phyloP scores from a whole-genome alignment of 2,113 vertebrate species.

The Neodontobutis hainanensis region DNA sequence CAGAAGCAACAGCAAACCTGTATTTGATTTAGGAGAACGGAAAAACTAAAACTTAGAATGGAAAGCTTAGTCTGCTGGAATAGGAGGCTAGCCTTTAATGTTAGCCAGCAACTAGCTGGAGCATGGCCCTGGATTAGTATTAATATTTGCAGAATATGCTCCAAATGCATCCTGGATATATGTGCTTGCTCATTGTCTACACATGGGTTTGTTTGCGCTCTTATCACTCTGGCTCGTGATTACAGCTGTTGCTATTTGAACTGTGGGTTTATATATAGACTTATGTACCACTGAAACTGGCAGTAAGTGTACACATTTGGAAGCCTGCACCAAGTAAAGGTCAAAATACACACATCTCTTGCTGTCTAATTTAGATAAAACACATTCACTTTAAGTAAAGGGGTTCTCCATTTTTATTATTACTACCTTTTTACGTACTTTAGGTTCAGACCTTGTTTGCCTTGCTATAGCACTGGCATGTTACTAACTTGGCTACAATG shows the following conservation, averaged over 20 bases:
- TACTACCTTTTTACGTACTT: neutral
- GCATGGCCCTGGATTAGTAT: too few species aligned
- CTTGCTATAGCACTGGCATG: too few species aligned
- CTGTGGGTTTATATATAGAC: slow-evolving; percentile 68
- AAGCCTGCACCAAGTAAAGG: slow-evolving; percentile 59
- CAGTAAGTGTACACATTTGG: slow-evolving; percentile 32
- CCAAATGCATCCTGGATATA: neutral
- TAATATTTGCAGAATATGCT: neutral
- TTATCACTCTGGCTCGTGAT: slow-evolving; percentile 48
- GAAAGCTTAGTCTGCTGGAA: slow-evolving; percentile 40
- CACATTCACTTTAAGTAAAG: slow-evolving; percentile 39
- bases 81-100: neutral
- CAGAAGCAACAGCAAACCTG: slow-evolving; percentile 14
- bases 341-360: slow-evolving; percentile 27
- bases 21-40: neutral
- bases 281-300: slow-evolving; percentile 53
- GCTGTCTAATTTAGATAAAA: slow-evolving; percentile 41
- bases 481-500: too few species aligned
- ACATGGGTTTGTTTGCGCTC: slow-evolving; percentile 57
- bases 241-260: slow-evolving; percentile 67
- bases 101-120: too few species aligned
- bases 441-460: too few species aligned
- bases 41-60: neutral
- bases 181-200: slow-evolving; percentile 21
- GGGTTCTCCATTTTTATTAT: neutral